Conservation (phyloP, 2,888 invertebrate genomes). For the Lobophora halterata region DNA sequence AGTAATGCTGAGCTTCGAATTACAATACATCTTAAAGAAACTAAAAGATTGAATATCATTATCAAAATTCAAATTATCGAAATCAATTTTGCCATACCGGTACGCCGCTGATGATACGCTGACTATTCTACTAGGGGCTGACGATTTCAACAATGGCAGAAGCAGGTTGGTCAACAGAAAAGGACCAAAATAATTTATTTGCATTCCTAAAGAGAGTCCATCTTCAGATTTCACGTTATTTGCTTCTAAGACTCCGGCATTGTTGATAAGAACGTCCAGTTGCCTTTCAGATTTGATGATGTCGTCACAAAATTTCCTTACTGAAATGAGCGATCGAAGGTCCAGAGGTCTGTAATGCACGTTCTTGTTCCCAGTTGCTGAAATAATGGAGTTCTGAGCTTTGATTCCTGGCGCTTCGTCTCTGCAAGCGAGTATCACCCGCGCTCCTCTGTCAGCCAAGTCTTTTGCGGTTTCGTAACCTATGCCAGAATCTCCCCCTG, state of each 20-base stretch:
- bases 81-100: constrained; percentile 43
- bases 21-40: constrained; percentile 39
- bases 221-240: constrained; percentile 77
- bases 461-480: constrained; percentile 88
- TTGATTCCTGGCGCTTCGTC: constrained; percentile 83
- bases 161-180: constrained; percentile 85
- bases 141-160: constrained; percentile 61
- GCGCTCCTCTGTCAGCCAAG: constrained; percentile 86
- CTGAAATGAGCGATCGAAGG: constrained; percentile 75
- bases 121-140: constrained; percentile 66
- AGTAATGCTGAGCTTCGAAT: constrained; percentile 87
- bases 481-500: constrained; percentile 91
- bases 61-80: constrained; percentile 48
- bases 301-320: constrained; percentile 81
- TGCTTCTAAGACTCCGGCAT: constrained; percentile 74
- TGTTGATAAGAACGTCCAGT: constrained; percentile 82
- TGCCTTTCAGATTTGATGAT: constrained; percentile 74
- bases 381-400: constrained; percentile 55
- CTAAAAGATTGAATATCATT: constrained; percentile 34
- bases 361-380: constrained; percentile 45
- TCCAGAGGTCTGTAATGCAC: constrained; percentile 69
- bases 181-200: constrained; percentile 82
- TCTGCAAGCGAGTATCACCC: constrained; percentile 90
- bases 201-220: constrained; percentile 81
- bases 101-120: constrained; percentile 59